Evolutionary conservation across 2,113 vertebrate genomes (phyloP).

Genomic region (Brienomyrus longianalis): DNA sequence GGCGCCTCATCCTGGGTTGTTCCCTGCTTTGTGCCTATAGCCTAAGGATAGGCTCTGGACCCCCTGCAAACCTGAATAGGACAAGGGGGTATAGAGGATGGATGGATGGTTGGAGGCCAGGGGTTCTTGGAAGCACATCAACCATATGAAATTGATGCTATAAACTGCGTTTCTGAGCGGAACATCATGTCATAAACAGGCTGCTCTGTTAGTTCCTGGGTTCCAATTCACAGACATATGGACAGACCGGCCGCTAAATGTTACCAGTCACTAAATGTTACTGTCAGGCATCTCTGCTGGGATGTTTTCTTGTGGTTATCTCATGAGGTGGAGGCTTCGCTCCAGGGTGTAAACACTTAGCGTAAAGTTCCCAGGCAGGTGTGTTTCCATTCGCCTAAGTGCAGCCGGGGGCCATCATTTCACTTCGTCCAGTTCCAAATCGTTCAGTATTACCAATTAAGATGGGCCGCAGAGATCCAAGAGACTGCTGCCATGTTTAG

Average conservation of each 20-base stretch:
- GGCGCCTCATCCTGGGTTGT: background rate
- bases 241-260: background rate
- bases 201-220: background rate
- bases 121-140: background rate
- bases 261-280: background rate
- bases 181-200: background rate
- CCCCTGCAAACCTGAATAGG: background rate
- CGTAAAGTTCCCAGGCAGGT: background rate
- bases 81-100: background rate
- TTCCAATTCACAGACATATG: background rate
- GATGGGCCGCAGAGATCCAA: background rate
- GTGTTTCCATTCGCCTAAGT: background rate
- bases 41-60: background rate
- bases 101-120: background rate
- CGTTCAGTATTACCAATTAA: background rate
- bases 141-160: background rate
- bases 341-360: background rate
- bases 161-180: background rate
- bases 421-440: background rate
- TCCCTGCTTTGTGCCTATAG: background rate
- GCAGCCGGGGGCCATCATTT: background rate
- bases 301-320: background rate
- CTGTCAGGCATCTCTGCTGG: background rate
- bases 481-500: background rate
- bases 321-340: background rate